Base-by-base conservation (phyloP, 1,140 invertebrate genomes). In the Meteorus sp. region DNA sequence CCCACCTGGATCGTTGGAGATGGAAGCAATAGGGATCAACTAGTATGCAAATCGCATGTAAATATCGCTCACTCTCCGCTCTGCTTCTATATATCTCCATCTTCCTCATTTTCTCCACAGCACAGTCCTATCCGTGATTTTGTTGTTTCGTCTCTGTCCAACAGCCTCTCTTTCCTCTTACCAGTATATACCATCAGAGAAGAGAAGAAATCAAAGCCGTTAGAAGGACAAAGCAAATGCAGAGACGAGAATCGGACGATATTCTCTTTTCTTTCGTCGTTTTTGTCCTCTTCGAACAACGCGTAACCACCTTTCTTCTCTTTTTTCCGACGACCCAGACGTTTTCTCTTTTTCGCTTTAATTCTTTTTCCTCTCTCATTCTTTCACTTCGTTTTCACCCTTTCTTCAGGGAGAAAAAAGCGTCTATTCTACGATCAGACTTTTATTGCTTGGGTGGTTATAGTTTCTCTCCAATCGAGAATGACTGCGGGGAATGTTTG, bases 11-110 rank as follows among this genome's bases (percentile, higher is more conserved):
- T 75, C 67, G 77, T 74, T 74, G 72, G 75, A 80, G 74, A 76
- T 79, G 75, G 77, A 79, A 80, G 78, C 77, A 79, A 79, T 80
- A 80, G 77, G 78, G 78, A 80, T 81, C 78, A 81, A 81, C 78
- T 81, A 80, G 79, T 81, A 81, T 81, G 79, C 77, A 79, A 81
- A 81, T 81, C 69, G 69, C 71, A 81, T 81, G 77, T 79, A 81
- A 81, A 81, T 81, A 80, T 78, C 75, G 70, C 70, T 75, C 77
- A 76, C 76, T 79, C 75, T 77, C 73, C 66, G 63, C 61, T 47
- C n/a, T n/a, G n/a, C n/a, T n/a, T n/a, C n/a, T 45, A 4, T 25
- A 50, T 60, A 37, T 60, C 57, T 60, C 54, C 58, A 52, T 69
- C 66, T 67, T 64, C 20, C 43, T 51, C 13, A 27, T 63, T 63